phyloP scores from a whole-genome alignment of 2,113 vertebrate species.

The Notarius quadriscutis region DNA sequence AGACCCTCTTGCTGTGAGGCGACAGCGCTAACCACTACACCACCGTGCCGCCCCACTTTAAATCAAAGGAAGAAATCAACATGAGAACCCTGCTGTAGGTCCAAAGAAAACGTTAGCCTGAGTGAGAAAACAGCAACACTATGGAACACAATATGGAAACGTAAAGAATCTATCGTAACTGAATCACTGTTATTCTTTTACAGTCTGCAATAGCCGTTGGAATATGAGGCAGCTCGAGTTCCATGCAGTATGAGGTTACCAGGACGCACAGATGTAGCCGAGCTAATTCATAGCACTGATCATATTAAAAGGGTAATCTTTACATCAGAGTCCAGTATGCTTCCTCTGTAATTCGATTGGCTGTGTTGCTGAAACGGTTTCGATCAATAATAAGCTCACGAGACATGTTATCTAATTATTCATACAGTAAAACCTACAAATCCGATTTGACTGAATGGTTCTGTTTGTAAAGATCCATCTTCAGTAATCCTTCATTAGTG shows the following conservation, averaged over 20 bases:
- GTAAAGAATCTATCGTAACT: background rate
- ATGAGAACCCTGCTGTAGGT: conserved; percentile 1
- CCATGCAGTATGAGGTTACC: conserved; percentile 44
- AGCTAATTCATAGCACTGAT: conserved; percentile 51
- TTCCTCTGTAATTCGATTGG: conserved; percentile 54
- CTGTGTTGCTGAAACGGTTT: conserved; percentile 36
- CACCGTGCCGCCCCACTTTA: no score
- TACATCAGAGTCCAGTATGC: conserved; percentile 45
- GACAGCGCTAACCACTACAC: no score
- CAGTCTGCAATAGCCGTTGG: conserved; percentile 16
- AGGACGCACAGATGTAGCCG: conserved; percentile 51
- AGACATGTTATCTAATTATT: conserved; percentile 49
- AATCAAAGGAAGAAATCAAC: background rate
- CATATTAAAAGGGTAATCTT: conserved; percentile 48
- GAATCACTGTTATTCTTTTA: background rate
- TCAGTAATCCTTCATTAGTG: conserved; percentile 30
- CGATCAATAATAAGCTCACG: conserved; percentile 48
- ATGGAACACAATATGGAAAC: background rate
- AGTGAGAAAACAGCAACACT: background rate
- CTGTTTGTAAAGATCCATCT: conserved; percentile 21
- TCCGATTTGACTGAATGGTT: conserved; percentile 34
- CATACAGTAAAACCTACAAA: conserved; percentile 33
- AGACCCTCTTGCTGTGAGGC: no score
- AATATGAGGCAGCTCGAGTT: conserved; percentile 33
- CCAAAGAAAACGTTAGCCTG: background rate